Evolutionary conservation across 2,113 vertebrate species (phyloP), one percentile per base, ranked within the genome.

Genomic region (Paraplagusia blochii): DNA sequence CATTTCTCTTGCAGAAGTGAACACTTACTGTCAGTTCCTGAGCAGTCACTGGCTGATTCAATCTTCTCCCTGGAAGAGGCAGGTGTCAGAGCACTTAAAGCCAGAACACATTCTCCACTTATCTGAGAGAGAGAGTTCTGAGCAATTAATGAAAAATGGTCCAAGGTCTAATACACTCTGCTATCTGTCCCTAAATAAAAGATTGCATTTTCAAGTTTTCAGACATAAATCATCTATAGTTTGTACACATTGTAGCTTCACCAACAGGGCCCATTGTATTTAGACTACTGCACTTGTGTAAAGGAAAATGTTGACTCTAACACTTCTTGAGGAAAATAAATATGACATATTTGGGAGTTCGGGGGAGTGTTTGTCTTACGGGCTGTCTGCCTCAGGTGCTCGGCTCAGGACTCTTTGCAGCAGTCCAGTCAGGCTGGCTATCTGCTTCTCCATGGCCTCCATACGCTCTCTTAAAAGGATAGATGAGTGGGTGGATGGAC

Each of bases 401-500:
- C 95, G 85, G 67, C 94, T 94, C 63, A 98, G 90, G 1, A 96
- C 96, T 2, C 95, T 95, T 88, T 99, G 96, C 68, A 99, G 93
- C 64, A 99, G 89, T 57, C 96, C 96, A 0, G 96, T 99, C 87
- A 99, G 89, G 56, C 96, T 98, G 53, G 96, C 96, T 1, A 99
- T 99, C 90, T 99, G 96, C 87, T 99, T 99, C 87, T 99, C 96
- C 96, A 99, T 99, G 1, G 93, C 96, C 77, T 99, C 96, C 96
- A 99, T 99, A 4, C 96, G 89, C 68, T 98, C 96, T 84, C 96
- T 96, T 29, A 29, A 29, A 29, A 29, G 22, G 22, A 29, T 29
- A 60, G 11, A 60, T 17, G 10, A 18, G 8, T 17, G n/a, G 44
- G 17, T 2, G n/a, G 33, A 51, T 15, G 47, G 29, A 50, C 0